Percentiles rank a stretch among this genome's conserved stretches.
These are phyloP conservation scores for Bombus balteatus DNA, from an alignment of 1,140 invertebrate genomes.

Conservation along the genomic window DNA sequence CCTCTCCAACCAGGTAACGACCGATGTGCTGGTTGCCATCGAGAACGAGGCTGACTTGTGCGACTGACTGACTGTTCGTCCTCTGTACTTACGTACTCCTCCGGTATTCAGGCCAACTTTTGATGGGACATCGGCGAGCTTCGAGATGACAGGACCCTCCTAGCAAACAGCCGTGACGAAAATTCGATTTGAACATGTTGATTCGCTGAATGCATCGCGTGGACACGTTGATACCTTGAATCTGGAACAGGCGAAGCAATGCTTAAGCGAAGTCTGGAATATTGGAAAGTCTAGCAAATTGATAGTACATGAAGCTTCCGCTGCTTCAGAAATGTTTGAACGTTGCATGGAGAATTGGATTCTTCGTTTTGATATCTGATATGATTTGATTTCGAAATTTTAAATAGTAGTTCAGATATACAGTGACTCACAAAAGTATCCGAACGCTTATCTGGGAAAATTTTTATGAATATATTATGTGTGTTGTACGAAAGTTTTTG, in stretches of 20 bases:
- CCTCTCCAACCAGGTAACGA: slow-evolving; percentile 58
- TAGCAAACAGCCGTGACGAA: not conserved
- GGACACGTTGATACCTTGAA: not conserved
- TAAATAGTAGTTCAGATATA: too few relatives aligned
- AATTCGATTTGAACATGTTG: slow-evolving; percentile 4
- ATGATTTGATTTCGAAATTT: too few relatives aligned
- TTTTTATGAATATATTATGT: too few relatives aligned
- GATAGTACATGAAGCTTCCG: not conserved
- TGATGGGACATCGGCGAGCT: slow-evolving; percentile 14
- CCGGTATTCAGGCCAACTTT: slow-evolving; percentile 66
- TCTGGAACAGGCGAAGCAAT: not conserved
- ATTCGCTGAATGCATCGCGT: not conserved
- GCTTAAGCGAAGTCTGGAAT: not conserved
- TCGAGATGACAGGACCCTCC: slow-evolving; percentile 19
- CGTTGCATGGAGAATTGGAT: not conserved
- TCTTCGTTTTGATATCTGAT: too few relatives aligned
- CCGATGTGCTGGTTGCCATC: slow-evolving; percentile 65
- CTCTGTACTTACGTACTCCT: slow-evolving; percentile 37
- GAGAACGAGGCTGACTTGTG: slow-evolving; percentile 62
- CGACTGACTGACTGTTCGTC: slow-evolving; percentile 61
- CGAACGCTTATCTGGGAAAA: too few relatives aligned
- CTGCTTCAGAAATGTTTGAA: not conserved
- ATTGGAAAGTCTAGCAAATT: not conserved
- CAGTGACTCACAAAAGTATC: too few relatives aligned
- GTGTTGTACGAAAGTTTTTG: too few relatives aligned